Conservation (phyloP, 2,797 vertebrate genomes). For the Rousettus madagascariensis region DNA sequence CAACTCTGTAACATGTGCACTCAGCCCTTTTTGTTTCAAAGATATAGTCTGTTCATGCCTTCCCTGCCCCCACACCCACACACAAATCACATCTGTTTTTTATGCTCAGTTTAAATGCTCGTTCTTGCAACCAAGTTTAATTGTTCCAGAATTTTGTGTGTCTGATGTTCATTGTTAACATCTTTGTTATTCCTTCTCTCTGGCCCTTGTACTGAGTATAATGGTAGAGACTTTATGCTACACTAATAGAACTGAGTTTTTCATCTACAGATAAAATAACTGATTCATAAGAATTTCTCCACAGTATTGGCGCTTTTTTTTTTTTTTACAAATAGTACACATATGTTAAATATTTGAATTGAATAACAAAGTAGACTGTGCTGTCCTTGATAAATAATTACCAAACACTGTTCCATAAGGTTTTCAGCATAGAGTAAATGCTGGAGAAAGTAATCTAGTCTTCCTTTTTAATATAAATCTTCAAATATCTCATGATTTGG, state of each 20-base stretch:
- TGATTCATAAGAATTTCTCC: neutral
- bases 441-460: neutral
- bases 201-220: neutral
- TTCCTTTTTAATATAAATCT: neutral
- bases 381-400: neutral
- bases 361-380: neutral
- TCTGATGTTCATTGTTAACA: neutral
- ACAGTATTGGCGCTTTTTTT: neutral
- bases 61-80: neutral
- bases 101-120: neutral
- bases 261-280: neutral
- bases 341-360: neutral
- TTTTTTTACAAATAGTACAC: neutral
- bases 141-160: neutral
- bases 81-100: neutral
- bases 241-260: conserved; percentile 13
- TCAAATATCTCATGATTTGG: neutral
- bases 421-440: neutral
- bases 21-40: neutral
- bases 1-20: neutral
- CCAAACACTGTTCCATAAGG: neutral
- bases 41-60: neutral
- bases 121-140: neutral
- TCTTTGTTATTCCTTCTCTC: neutral
- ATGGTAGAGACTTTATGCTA: neutral